Evolutionary conservation across 2,888 invertebrate genomes (phyloP).

Genomic region (Strigamia crassipes): DNA sequence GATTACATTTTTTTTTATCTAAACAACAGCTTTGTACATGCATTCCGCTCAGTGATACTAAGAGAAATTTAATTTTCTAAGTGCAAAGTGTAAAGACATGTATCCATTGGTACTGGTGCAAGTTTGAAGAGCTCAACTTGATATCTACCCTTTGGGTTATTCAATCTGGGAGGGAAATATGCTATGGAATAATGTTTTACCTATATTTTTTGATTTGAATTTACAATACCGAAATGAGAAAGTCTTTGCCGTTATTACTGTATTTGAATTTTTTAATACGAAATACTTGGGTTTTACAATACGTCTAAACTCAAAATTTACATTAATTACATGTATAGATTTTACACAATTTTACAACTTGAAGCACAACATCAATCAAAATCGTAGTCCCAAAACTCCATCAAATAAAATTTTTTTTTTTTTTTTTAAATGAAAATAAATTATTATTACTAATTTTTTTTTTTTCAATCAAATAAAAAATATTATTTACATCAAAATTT

Average conservation of each 20-base stretch:
- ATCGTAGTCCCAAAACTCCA: neutral
- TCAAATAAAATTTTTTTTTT: neutral
- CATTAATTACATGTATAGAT: slow-evolving; percentile 47
- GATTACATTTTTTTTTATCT: slow-evolving; percentile 25
- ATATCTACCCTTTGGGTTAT: no score
- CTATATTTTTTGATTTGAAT: no score
- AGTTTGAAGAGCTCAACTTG: no score
- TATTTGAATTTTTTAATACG: slow-evolving; percentile 37
- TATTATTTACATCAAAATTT: slow-evolving; percentile 33
- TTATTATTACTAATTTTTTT: neutral
- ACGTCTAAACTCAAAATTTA: slow-evolving; percentile 46
- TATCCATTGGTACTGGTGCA: no score
- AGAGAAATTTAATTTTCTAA: no score
- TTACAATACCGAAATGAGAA: no score
- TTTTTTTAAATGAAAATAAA: neutral
- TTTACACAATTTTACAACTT: slow-evolving; percentile 46
- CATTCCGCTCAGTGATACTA: no score
- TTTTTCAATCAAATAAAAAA: neutral
- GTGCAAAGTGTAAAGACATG: no score
- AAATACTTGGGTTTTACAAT: slow-evolving; percentile 44
- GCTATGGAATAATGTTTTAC: no score
- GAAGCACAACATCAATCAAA: slow-evolving; percentile 36
- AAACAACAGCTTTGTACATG: neutral
- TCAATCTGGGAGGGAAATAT: no score
- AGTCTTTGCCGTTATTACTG: neutral